Evolutionary conservation across 2,113 vertebrate species (phyloP).

Genomic region (Otolemur garnettii): DNA sequence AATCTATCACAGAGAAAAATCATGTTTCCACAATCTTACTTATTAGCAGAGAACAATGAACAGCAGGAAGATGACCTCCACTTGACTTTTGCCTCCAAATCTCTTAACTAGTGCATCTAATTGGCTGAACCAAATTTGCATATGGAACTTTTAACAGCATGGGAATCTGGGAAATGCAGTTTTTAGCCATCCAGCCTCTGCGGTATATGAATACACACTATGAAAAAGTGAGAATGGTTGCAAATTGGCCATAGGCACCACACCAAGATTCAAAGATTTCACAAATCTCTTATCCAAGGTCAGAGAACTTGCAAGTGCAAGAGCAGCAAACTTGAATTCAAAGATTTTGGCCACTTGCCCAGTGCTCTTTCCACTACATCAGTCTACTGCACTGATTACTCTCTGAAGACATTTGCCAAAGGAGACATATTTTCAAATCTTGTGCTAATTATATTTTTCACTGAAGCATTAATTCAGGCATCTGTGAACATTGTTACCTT

Average conservation of each 20-base stretch:
- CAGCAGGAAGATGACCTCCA: constrained; percentile 42
- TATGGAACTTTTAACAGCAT: background rate
- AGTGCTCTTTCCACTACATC: constrained; percentile 78
- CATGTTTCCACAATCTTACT: background rate
- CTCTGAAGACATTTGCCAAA: constrained; percentile 77
- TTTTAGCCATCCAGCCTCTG: background rate
- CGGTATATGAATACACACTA: background rate
- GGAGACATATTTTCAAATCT: constrained; percentile 84
- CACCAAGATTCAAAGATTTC: background rate
- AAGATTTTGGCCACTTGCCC: constrained; percentile 73
- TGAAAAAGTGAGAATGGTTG: background rate
- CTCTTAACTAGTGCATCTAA: constrained; percentile 18
- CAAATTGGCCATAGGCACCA: background rate
- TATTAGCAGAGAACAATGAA: constrained; percentile 42
- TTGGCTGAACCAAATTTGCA: constrained; percentile 32
- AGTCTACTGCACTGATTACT: constrained; percentile 71
- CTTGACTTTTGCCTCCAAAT: constrained; percentile 34
- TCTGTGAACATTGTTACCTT: constrained; percentile 76
- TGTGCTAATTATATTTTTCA: constrained; percentile 84
- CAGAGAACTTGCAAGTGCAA: constrained; percentile 18
- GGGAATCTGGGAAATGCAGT: background rate
- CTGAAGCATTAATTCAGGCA: constrained; percentile 80
- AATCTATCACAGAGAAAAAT: background rate
- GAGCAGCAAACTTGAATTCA: constrained; percentile 41
- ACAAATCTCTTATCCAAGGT: constrained; percentile 43